Evolutionary conservation across 2,797 vertebrate genomes (phyloP).

Genomic region (Sarcophilus harrisii): DNA sequence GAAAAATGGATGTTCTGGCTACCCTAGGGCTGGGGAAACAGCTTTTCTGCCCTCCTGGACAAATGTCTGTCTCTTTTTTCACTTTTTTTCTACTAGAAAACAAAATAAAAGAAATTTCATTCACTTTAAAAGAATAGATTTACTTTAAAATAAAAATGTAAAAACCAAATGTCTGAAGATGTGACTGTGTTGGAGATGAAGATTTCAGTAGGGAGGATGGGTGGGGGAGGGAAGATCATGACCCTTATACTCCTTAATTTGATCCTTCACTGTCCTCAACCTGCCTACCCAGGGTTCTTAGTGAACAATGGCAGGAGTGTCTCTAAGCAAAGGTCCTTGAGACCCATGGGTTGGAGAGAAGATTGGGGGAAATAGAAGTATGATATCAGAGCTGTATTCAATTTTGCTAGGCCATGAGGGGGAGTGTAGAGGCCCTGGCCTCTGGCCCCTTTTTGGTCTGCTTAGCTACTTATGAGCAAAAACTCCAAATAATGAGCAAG

Average conservation of each 20-base stretch:
- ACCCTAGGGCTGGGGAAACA: background rate
- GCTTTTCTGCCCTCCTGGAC: background rate
- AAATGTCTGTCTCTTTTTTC: background rate
- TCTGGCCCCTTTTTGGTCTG: no score
- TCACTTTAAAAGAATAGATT: slow-evolving; percentile 53
- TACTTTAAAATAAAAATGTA: slow-evolving; percentile 68
- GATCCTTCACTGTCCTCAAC: background rate
- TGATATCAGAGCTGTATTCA: background rate
- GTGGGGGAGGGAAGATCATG: background rate
- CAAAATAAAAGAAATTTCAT: slow-evolving; percentile 54
- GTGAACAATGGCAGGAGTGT: background rate
- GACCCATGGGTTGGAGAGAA: background rate
- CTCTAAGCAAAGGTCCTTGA: background rate
- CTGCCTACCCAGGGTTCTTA: background rate
- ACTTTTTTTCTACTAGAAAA: slow-evolving; percentile 66
- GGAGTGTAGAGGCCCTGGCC: no score
- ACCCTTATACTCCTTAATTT: background rate
- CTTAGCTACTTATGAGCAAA: no score
- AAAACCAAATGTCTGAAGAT: background rate
- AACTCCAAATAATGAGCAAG: no score
- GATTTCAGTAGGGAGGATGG: background rate
- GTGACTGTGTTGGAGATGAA: background rate
- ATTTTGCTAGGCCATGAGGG: background rate
- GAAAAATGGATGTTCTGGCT: background rate
- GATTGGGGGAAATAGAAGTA: background rate